phyloP scores from a whole-genome alignment of 1,140 invertebrate genomes.

The Thrips palmi region DNA sequence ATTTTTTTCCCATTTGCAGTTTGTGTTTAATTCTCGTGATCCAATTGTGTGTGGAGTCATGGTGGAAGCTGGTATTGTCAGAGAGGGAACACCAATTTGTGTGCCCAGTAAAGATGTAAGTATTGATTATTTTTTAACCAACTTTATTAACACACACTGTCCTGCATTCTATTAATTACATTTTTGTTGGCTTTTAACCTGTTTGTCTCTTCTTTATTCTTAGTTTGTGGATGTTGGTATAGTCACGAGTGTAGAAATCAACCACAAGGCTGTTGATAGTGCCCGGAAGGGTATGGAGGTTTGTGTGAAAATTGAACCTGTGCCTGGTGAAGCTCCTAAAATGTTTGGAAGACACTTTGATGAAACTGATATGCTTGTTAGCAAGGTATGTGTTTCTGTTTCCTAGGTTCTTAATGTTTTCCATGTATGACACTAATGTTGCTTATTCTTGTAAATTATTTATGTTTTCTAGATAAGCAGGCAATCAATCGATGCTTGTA shows the following conservation, averaged over 20 bases:
- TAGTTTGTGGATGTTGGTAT: constrained; percentile 90
- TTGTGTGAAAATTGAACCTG: constrained; percentile 94
- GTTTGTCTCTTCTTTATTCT: constrained; percentile 24
- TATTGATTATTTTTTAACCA: constrained; percentile 15
- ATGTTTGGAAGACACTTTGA: constrained; percentile 98
- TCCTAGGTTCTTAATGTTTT: background rate
- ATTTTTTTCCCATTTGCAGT: constrained; percentile 33
- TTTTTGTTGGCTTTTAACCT: background rate
- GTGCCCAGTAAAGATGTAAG: constrained; percentile 87
- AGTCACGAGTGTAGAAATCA: constrained; percentile 84
- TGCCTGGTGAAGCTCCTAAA: constrained; percentile 91
- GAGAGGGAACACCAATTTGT: constrained; percentile 91
- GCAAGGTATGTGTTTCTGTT: constrained; percentile 53
- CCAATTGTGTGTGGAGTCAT: constrained; percentile 94
- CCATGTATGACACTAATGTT: background rate
- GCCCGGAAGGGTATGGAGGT: constrained; percentile 95
- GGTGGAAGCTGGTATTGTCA: constrained; percentile 88
- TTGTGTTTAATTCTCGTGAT: constrained; percentile 93
- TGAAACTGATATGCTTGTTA: constrained; percentile 82
- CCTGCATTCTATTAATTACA: background rate
- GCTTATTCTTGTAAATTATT: constrained; percentile 5
- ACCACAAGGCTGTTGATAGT: constrained; percentile 75
- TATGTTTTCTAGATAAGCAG: constrained; percentile 74
- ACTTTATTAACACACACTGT: constrained; percentile 1
- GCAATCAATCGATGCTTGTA: constrained; percentile 96